These are phyloP conservation scores for Amphiura filiformis DNA, from an alignment of 35 echinoderm and acorn worm genomes.

Conservation along the genomic window DNA sequence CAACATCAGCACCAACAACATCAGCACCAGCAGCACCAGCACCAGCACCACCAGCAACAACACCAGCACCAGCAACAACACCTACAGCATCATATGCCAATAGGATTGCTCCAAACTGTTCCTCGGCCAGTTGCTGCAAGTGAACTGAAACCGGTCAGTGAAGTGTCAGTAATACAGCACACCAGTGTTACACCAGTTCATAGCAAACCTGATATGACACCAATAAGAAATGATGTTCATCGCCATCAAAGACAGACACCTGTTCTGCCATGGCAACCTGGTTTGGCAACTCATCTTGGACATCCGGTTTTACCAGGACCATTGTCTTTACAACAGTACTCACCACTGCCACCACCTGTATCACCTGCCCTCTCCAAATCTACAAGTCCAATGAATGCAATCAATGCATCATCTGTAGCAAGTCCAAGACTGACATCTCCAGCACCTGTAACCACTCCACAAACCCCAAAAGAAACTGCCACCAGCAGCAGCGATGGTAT, in stretches of 20 bases:
- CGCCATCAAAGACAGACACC: background rate
- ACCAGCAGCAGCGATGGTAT: background rate
- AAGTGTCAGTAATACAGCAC: slow-evolving; percentile 88
- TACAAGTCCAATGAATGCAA: background rate
- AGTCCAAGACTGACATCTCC: background rate
- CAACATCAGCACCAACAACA: background rate
- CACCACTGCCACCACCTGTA: background rate
- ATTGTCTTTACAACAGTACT: background rate
- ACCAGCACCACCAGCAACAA: background rate
- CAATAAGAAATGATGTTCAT: background rate
- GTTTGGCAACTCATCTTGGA: background rate
- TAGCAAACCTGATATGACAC: slow-evolving; percentile 16
- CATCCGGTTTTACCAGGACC: background rate
- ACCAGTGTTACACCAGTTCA: slow-evolving; percentile 27
- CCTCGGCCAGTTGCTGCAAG: background rate
- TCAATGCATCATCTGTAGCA: too few relatives aligned
- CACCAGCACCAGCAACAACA: background rate
- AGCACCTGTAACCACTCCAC: background rate
- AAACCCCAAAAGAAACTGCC: background rate
- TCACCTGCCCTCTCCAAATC: background rate
- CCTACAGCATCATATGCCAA: slow-evolving; percentile 3
- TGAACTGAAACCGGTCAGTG: background rate
- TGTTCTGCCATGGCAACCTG: background rate
- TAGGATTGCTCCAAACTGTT: background rate
- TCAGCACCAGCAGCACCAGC: background rate